Base-by-base conservation (phyloP, 2,888 invertebrate species). In the Netelia inedita region DNA sequence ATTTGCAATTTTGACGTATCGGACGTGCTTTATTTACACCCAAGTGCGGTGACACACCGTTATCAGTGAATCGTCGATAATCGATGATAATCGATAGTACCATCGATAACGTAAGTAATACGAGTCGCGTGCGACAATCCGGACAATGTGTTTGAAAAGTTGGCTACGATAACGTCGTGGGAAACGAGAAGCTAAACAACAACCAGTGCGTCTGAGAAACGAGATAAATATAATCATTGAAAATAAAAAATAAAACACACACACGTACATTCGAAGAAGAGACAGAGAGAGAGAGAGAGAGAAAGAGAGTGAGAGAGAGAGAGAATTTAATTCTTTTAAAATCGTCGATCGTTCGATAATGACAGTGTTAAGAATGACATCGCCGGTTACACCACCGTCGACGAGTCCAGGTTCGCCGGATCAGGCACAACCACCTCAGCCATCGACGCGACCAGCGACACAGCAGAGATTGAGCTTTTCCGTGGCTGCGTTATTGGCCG, bases 401-500 rank as follows among this genome's bases (percentile, higher is more conserved):
- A 87, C 89, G 80, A 92, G 92, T 79, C 92, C 93, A 71, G 90
- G 89, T 16, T 88, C 89, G 46, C 88, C 89, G 43, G 89, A 89
- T 21, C 88, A 87, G 75, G 87, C 89, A 5, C 87, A 86, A 50
- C 86, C 76, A 10, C 82, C 85, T 43, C 88, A 88, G 53, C 86
- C 89, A 21, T 69, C 86, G 73, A 85, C 87, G 75, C 87, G 87
- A 86, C 87, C 55, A 59, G 87, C 89, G 55, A 84, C 87, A 1
- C 87, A 84, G 50, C 92, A 92, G 61, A 85, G 90, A 65, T 90
- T 94, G 78, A 95, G 95, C 89, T 96, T 96, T 92, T 95, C 95
- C 82, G 95, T 96, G 88, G 95, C 95, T 6, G 94, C 95, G 10
- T 94, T 95, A 9, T 91, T 96, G 10, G 94, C 95, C 65, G 95